These are phyloP conservation scores for Sphenopsis melanotis DNA, from an alignment of 2,797 vertebrate genomes.

Conservation along the genomic window DNA sequence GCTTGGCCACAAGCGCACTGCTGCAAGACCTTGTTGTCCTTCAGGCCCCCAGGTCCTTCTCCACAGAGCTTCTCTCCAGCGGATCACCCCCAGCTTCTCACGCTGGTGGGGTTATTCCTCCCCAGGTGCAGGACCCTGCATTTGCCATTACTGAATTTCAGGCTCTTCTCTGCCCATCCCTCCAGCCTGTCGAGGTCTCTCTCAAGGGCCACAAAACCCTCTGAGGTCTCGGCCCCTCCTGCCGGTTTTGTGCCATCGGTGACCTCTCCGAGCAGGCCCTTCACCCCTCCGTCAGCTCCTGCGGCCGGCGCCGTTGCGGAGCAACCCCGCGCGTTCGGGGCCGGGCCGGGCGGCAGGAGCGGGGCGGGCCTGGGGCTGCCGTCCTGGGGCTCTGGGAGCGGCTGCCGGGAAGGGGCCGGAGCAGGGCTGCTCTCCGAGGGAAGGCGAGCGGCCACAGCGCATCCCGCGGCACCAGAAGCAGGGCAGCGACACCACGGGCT, in stretches of 20 bases:
- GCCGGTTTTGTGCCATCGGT: no score
- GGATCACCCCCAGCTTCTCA: no score
- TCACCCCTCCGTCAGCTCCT: accelerated
- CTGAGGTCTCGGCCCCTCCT: not conserved
- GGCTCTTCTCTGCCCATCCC: not conserved
- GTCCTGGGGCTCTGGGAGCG: not conserved
- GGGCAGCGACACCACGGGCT: accelerated
- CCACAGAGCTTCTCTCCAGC: not conserved
- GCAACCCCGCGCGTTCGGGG: not conserved
- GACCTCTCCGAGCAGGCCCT: not conserved
- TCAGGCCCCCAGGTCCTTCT: not conserved
- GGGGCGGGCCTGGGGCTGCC: no score
- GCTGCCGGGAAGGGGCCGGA: not conserved
- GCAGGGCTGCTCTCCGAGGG: no score
- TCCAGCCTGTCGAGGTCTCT: not conserved
- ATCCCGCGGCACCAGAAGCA: accelerated
- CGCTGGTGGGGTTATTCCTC: not conserved
- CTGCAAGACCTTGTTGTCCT: not conserved
- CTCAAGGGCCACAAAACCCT: not conserved
- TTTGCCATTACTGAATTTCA: not conserved
- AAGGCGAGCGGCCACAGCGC: accelerated
- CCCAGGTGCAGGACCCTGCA: not conserved
- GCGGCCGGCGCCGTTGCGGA: not conserved
- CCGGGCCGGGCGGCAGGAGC: not conserved
- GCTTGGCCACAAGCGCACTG: not conserved